phyloP scores from a whole-genome alignment of 2,797 vertebrate species.

The Pipistrellus kuhlii region DNA sequence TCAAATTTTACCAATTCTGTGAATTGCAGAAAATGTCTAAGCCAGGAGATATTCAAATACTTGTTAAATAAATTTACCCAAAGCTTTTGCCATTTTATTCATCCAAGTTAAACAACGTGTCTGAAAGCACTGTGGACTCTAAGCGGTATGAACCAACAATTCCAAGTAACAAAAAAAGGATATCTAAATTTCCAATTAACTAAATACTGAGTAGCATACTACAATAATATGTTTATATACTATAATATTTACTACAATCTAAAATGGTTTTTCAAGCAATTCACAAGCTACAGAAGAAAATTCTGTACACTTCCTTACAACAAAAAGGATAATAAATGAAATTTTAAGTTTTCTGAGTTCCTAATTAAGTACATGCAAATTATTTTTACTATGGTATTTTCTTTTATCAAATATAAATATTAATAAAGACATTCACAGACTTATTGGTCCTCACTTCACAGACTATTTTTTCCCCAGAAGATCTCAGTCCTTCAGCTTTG shows the following conservation, averaged over 20 bases:
- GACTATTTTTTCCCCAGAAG: background rate
- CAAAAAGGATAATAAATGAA: constrained; percentile 17
- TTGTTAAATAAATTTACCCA: constrained; percentile 23
- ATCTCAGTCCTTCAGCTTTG: constrained; percentile 23
- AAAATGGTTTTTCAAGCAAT: constrained; percentile 8
- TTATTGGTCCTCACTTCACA: constrained; percentile 1
- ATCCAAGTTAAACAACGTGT: constrained; percentile 19
- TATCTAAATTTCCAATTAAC: background rate
- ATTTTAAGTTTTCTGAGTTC: constrained; percentile 35
- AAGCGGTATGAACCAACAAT: background rate
- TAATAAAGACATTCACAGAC: background rate
- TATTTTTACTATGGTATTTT: background rate
- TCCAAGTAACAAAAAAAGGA: background rate
- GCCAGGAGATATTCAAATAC: constrained; percentile 6
- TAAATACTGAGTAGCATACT: background rate
- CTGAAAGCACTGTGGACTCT: background rate
- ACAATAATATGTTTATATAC: background rate
- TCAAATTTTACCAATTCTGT: background rate
- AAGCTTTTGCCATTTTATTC: constrained; percentile 11
- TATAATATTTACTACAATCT: background rate
- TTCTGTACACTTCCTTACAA: background rate
- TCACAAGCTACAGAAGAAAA: constrained; percentile 1
- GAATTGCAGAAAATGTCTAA: background rate
- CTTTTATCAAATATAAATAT: constrained; percentile 51
- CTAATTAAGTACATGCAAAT: constrained; percentile 52